These are phyloP conservation scores for Dynastes grantii DNA, from an alignment of 2,888 invertebrate genomes.

Conservation along the genomic window DNA sequence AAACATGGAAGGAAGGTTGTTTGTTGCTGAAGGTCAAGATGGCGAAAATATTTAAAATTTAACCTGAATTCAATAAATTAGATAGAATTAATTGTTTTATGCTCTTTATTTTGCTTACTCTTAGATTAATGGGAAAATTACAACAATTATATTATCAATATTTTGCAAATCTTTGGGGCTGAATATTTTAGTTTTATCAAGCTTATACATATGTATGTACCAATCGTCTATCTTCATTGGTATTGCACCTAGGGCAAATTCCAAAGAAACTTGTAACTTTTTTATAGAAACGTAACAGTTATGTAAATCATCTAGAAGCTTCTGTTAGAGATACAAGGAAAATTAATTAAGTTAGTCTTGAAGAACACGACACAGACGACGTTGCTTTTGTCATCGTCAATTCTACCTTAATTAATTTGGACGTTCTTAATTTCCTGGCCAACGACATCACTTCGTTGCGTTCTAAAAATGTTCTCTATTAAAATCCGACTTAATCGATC, in stretches of 20 bases:
- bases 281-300: not conserved
- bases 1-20: too few species aligned
- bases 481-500: constrained; percentile 41
- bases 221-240: too few species aligned
- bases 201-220: not conserved
- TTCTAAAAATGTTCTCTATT: constrained; percentile 26
- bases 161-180: not conserved
- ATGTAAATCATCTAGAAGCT: not conserved
- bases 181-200: not conserved
- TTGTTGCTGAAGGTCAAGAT: too few species aligned
- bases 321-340: constrained; percentile 1
- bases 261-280: not conserved
- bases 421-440: constrained; percentile 37
- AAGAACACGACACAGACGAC: not conserved
- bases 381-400: constrained; percentile 23
- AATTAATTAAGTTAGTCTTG: constrained; percentile 16
- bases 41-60: too few species aligned
- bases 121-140: too few species aligned
- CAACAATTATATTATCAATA: too few species aligned
- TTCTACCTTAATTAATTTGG: constrained; percentile 30
- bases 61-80: too few species aligned
- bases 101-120: too few species aligned
- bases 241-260: not conserved
- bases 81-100: too few species aligned
- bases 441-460: constrained; percentile 18